Evolutionary conservation across 2,797 vertebrate species (phyloP).

Genomic region (Podarcis siculus): DNA sequence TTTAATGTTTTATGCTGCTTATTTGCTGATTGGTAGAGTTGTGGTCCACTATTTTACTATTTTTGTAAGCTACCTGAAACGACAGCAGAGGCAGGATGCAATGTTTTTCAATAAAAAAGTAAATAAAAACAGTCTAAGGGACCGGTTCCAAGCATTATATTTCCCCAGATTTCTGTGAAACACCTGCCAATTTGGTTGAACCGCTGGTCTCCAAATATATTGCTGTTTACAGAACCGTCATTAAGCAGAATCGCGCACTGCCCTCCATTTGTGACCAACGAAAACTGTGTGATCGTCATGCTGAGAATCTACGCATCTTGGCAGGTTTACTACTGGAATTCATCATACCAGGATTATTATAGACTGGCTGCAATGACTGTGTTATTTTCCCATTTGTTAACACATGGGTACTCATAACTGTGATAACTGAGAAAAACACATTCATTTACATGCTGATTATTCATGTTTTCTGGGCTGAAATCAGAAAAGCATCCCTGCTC

Average conservation of each 20-base stretch:
- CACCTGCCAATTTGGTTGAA: slow-evolving; percentile 54
- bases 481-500: slow-evolving; percentile 41
- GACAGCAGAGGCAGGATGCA: background rate
- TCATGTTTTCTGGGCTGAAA: slow-evolving; percentile 52
- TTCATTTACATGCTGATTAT: slow-evolving; percentile 68
- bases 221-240: slow-evolving; percentile 45
- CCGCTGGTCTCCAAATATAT: slow-evolving; percentile 51
- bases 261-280: slow-evolving; percentile 62
- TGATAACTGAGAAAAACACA: slow-evolving; percentile 67
- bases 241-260: slow-evolving; percentile 28
- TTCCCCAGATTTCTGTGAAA: slow-evolving; percentile 65
- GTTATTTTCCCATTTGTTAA: slow-evolving; percentile 76
- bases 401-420: slow-evolving; percentile 65
- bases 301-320: slow-evolving; percentile 40
- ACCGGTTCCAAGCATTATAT: slow-evolving; percentile 56
- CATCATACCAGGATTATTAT: slow-evolving; percentile 68
- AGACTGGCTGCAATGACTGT: slow-evolving; percentile 68
- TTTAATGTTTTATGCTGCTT: background rate
- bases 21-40: background rate
- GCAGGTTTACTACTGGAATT: slow-evolving; percentile 64
- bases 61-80: background rate
- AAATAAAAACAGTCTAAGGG: slow-evolving; percentile 52
- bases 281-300: slow-evolving; percentile 52
- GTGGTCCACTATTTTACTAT: background rate
- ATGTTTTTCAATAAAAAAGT: background rate